Evolutionary conservation across 1,140 invertebrate species (phyloP).

Genomic region (Ostrea denselamellosa): DNA sequence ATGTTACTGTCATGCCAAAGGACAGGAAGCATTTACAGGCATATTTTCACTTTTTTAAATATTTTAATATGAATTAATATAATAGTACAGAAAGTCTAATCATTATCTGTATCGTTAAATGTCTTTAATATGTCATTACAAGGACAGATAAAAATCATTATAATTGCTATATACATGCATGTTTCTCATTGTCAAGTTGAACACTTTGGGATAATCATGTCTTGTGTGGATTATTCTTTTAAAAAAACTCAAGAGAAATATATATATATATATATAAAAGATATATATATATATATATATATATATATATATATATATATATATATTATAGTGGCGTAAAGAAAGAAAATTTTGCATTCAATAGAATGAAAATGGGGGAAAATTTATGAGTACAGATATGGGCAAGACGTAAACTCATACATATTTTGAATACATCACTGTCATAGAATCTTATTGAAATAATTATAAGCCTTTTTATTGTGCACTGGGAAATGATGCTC

Average conservation of each 20-base stretch:
- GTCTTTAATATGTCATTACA: not conserved
- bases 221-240: not conserved
- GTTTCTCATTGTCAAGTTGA: not conserved
- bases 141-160: not conserved
- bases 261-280: not conserved
- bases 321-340: too few relatives aligned
- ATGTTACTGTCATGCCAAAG: not conserved
- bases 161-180: slow-evolving; percentile 14
- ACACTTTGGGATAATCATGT: not conserved
- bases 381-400: not conserved
- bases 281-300: not conserved
- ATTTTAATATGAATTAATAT: not conserved
- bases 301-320: not conserved
- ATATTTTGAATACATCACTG: too few relatives aligned
- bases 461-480: too few relatives aligned
- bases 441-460: too few relatives aligned
- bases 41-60: not conserved
- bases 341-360: not conserved
- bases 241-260: not conserved
- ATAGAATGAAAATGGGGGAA: not conserved
- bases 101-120: not conserved
- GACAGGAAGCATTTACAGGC: not conserved
- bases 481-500: too few relatives aligned
- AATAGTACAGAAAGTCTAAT: not conserved
- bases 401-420: too few relatives aligned